Evolutionary conservation across 2,797 vertebrate genomes (phyloP).

Genomic region (Dermochelys coriacea): DNA sequence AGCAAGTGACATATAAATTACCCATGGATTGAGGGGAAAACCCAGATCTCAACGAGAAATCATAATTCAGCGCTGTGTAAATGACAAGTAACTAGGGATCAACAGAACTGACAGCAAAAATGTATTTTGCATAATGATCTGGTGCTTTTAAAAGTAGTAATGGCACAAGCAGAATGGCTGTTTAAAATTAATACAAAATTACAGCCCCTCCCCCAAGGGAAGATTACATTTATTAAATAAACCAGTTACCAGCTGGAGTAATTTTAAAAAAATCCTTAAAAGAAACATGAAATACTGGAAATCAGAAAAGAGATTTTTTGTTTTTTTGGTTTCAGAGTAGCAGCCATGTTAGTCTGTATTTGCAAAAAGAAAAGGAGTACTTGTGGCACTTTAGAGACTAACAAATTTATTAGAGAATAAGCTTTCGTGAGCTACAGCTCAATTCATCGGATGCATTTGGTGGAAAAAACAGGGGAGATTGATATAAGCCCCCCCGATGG

Average conservation of each 20-base stretch:
- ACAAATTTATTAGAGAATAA: too few species aligned
- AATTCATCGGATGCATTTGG: too few species aligned
- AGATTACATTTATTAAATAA: slow-evolving; percentile 4
- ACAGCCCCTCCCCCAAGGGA: not conserved
- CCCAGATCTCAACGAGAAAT: not conserved
- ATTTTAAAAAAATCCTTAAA: slow-evolving; percentile 10
- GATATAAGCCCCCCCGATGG: too few species aligned
- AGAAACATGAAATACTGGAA: slow-evolving; percentile 24
- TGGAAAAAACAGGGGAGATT: too few species aligned
- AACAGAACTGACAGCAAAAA: not conserved
- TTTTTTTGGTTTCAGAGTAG: too few species aligned
- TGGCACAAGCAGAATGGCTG: not conserved
- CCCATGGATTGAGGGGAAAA: not conserved
- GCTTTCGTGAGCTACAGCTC: too few species aligned
- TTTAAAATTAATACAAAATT: not conserved
- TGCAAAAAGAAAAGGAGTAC: too few species aligned
- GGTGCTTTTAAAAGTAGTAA: not conserved
- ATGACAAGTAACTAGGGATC: not conserved
- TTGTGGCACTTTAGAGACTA: too few species aligned
- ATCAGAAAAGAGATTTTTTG: not conserved
- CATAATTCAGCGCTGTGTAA: not conserved
- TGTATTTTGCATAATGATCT: not conserved
- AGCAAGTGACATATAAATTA: not conserved
- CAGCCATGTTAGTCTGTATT: too few species aligned
- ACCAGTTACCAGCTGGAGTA: not conserved